phyloP scores from a whole-genome alignment of 35 echinoderm and acorn worm species.

The Eucidaris tribuloides region DNA sequence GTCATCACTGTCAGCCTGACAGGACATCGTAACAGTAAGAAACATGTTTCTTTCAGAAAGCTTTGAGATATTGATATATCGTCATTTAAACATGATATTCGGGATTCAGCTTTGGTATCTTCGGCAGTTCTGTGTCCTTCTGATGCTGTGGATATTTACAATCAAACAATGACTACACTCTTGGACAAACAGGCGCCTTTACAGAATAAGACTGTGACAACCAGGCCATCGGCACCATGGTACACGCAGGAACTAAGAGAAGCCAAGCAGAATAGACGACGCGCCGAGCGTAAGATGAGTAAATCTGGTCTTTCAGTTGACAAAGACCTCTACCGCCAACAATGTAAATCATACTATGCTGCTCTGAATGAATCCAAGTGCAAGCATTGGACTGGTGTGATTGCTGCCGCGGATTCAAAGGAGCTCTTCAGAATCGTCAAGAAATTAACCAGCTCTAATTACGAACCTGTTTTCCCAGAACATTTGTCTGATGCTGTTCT shows the following conservation, averaged over 20 bases:
- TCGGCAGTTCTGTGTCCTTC: neutral
- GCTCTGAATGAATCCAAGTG: slow-evolving; percentile 21
- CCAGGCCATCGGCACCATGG: slow-evolving; percentile 26
- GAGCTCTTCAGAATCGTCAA: slow-evolving; percentile 35
- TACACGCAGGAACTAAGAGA: slow-evolving; percentile 18
- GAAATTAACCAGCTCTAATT: neutral
- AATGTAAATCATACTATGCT: slow-evolving; percentile 29
- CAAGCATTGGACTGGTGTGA: neutral
- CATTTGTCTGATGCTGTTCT: slow-evolving; percentile 26
- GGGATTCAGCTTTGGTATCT: neutral
- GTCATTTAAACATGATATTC: slow-evolving; percentile 14
- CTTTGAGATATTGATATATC: slow-evolving; percentile 1
- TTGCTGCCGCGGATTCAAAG: slow-evolving; percentile 11
- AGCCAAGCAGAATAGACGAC: slow-evolving; percentile 27
- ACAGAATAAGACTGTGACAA: slow-evolving; percentile 16
- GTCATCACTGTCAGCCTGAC: neutral
- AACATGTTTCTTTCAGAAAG: neutral
- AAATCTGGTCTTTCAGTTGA: slow-evolving; percentile 46
- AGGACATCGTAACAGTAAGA: neutral
- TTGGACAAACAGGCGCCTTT: slow-evolving; percentile 32
- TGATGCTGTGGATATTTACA: slow-evolving; percentile 29
- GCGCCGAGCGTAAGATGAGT: slow-evolving; percentile 11
- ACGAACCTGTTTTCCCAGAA: slow-evolving; percentile 15
- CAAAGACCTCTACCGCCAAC: slow-evolving; percentile 18
- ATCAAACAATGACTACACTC: slow-evolving; percentile 7